A percentile compares a stretch with the other conserved stretches of the same genome.
Conservation (phyloP, 2,888 invertebrate genomes). For the Rhorus exstirpatorius region DNA sequence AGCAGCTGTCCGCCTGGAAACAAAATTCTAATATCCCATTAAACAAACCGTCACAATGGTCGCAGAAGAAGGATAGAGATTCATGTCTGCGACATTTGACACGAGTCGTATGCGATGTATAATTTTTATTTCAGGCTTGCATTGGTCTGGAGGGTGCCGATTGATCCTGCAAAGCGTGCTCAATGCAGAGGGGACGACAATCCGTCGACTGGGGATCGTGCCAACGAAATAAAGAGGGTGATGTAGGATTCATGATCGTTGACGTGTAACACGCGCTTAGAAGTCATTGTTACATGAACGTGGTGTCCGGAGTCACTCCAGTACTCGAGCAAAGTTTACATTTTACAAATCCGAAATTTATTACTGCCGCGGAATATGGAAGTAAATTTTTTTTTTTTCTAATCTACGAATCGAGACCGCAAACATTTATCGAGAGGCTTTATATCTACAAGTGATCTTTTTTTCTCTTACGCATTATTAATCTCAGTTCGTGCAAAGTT, state of each 20-base stretch:
- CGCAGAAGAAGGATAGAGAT: conserved; percentile 36
- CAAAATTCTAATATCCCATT: conserved; percentile 83
- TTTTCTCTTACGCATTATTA: conserved; percentile 47
- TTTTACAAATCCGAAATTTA: conserved; percentile 41
- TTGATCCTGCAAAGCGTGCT: conserved; percentile 61
- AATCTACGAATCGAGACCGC: not conserved
- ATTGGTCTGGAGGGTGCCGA: conserved; percentile 65
- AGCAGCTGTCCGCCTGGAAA: conserved; percentile 81
- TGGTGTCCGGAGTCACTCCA: conserved; percentile 5
- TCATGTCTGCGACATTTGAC: conserved; percentile 74
- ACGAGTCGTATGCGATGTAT: conserved; percentile 65
- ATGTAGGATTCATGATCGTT: conserved; percentile 53
- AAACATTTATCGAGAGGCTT: conserved; percentile 18
- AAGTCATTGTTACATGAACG: conserved; percentile 3
- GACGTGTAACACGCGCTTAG: conserved; percentile 43
- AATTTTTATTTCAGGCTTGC: conserved; percentile 34
- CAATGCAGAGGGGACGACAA: conserved; percentile 67
- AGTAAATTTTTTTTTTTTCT: conserved; percentile 14
- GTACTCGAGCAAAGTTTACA: not conserved
- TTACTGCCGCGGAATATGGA: not conserved
- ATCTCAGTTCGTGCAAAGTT: conserved; percentile 39
- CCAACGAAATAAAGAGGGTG: conserved; percentile 48
- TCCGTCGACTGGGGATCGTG: conserved; percentile 46
- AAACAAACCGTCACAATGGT: conserved; percentile 80
- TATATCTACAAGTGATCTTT: conserved; percentile 43